Conservation (phyloP, 30 jellyfish, hydroid and myxozoan genomes). For the Hydractinia symbiolongicarpus region DNA sequence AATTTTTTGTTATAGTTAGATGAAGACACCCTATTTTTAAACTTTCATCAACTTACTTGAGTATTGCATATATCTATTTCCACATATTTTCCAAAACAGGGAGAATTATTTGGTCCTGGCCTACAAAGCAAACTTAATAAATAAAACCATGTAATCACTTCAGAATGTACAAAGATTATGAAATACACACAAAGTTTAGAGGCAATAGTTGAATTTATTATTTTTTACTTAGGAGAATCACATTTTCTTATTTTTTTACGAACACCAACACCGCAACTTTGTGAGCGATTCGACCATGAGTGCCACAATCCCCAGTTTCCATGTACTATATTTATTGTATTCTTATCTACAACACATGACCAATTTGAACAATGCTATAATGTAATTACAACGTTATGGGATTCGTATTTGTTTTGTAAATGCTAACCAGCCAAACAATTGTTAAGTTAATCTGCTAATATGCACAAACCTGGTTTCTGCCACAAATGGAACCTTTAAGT, state of each 20-base stretch:
- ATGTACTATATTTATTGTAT: constrained; percentile 35
- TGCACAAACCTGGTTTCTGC: constrained; percentile 36
- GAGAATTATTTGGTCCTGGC: constrained; percentile 52
- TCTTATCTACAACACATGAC: background rate
- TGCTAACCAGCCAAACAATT: too few relatives aligned
- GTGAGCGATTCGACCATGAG: constrained; percentile 62
- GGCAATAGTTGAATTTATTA: too few relatives aligned
- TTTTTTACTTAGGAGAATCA: constrained; percentile 61
- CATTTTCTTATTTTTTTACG: constrained; percentile 49
- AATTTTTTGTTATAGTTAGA: too few relatives aligned
- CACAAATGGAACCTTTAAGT: constrained; percentile 72
- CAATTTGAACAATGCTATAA: too few relatives aligned
- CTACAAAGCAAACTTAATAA: constrained; percentile 27
- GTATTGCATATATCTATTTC: constrained; percentile 57
- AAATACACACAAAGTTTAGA: background rate
- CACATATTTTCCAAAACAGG: constrained; percentile 42
- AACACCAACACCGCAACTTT: constrained; percentile 74
- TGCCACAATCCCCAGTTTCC: constrained; percentile 87
- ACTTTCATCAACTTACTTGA: background rate
- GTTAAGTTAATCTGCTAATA: background rate
- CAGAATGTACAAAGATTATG: background rate
- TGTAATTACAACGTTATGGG: too few relatives aligned
- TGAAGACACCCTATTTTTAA: too few relatives aligned
- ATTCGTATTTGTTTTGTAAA: too few relatives aligned
- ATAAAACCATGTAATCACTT: too few relatives aligned